Evolutionary conservation across 35 echinoderm and acorn worm genomes (phyloP), one percentile per base, ranked within the genome.

Genomic region (Lytechinus pictus): DNA sequence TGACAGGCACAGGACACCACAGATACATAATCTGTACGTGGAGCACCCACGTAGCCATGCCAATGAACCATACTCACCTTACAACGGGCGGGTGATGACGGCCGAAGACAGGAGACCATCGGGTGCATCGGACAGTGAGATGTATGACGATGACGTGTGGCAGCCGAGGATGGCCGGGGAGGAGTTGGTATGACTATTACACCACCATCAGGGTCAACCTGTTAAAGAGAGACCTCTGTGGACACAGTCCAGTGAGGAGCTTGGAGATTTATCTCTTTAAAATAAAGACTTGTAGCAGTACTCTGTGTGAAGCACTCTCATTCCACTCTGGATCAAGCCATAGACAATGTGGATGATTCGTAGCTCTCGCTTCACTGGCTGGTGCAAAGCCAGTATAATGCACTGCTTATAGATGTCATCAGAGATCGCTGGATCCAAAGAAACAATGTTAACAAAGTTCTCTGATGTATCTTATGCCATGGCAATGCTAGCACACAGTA

Each of bases 91-190:
- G 27, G 24, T 57, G 13, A 93, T 93, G 92, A 93, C 92, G 4
- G 92, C 92, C 21, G 92, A 93, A 10, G 92, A 93, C 24, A 55
- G 92, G 92, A 54, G 92, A 10, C 92, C 92, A 27, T 93, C 92
- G 52, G 92, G 92, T 0, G 92, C 92, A 0, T 93, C 92, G 55
- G 92, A 93, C 92, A 55, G 53, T 54, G 92, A 93, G 54, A 93
- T 93, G 92, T 93, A 93, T 9, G 92, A 93, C 24, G 92, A 93
- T 27, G 92, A 93, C 28, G 92, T 93, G 52, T 93, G 92, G 92
- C 92, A 93, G 53, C 92, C 92, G 1, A 54, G 92, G 13, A 55
- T 93, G 92, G 92, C 28, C 4, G 92, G 92, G 9, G 92, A 93
- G 53, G 92, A 93, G 54, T 54, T 93, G 28, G 92, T 93, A 27